Percentiles rank a stretch among this genome's conserved stretches.
Conservation (phyloP, 2,113 vertebrate species). For the Dryoscopus gambensis region DNA sequence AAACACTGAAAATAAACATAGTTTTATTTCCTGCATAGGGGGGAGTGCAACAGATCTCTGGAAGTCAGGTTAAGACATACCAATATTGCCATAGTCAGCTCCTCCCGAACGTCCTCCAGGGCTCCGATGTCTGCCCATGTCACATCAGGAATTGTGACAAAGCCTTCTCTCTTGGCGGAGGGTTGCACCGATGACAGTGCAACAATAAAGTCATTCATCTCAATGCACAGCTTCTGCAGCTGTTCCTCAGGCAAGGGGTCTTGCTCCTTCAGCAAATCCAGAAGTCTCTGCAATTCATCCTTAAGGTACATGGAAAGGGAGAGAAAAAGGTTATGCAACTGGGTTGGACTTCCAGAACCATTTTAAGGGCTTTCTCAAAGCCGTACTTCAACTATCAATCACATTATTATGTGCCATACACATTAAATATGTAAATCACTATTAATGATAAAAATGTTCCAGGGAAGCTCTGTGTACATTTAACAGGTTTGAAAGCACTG, state of each 20-base stretch:
- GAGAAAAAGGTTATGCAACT: neutral
- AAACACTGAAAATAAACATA: neutral
- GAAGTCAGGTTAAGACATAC: conserved; percentile 62
- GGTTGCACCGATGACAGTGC: conserved; percentile 87
- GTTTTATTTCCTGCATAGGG: neutral
- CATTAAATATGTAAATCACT: neutral
- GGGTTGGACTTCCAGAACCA: neutral
- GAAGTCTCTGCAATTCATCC: conserved; percentile 80
- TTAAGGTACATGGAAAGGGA: neutral
- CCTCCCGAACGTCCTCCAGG: conserved; percentile 88
- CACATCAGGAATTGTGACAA: conserved; percentile 93
- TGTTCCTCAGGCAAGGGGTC: conserved; percentile 79
- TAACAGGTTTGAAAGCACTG: neutral
- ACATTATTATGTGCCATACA: neutral
- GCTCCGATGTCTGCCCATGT: conserved; percentile 94
- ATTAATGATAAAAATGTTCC: neutral
- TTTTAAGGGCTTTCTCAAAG: neutral
- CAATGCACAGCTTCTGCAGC: conserved; percentile 83
- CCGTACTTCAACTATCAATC: neutral
- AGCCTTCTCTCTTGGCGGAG: conserved; percentile 96
- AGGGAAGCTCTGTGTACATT: neutral
- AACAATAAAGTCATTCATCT: conserved; percentile 86
- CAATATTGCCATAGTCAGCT: conserved; percentile 96
- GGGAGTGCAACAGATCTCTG: neutral
- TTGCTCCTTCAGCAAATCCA: conserved; percentile 78